These are phyloP conservation scores for Gryllus bimaculatus DNA, from an alignment of 1,140 invertebrate species.

Conservation along the genomic window DNA sequence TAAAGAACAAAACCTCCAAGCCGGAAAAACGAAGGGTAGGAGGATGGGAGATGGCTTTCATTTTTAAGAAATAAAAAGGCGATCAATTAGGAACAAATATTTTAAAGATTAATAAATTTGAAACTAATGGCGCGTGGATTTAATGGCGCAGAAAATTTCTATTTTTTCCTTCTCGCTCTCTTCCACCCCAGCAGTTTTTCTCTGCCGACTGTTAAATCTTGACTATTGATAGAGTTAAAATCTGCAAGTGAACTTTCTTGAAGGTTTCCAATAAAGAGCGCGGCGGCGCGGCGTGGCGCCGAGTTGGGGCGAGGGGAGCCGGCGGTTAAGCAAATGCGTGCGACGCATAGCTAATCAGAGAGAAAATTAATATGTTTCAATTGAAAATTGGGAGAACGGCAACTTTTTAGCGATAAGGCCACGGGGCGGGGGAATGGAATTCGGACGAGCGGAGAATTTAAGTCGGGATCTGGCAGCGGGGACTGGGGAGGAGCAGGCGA, in stretches of 20 bases:
- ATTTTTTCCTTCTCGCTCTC: neutral
- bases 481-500: neutral
- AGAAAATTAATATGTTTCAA: conserved; percentile 16
- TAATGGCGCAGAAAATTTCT: conserved; percentile 19
- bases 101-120: conserved; percentile 19
- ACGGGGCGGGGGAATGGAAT: neutral
- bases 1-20: neutral
- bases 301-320: neutral
- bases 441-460: neutral
- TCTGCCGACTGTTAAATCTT: neutral
- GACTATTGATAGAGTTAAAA: conserved; percentile 5
- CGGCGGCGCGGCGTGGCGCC: neutral
- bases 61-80: conserved; percentile 6
- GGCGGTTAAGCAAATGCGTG: conserved; percentile 9
- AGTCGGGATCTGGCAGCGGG: neutral
- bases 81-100: conserved; percentile 20
- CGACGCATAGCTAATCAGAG: conserved; percentile 10
- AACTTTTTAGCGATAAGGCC: neutral
- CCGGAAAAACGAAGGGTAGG: neutral
- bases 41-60: neutral
- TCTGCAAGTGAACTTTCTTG: neutral
- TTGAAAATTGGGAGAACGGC: conserved; percentile 2
- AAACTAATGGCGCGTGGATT: conserved; percentile 16
- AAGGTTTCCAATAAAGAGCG: conserved; percentile 11
- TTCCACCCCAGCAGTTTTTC: neutral